Base-by-base conservation (phyloP, 2,888 invertebrate species). In the Dilophus febrilis region DNA sequence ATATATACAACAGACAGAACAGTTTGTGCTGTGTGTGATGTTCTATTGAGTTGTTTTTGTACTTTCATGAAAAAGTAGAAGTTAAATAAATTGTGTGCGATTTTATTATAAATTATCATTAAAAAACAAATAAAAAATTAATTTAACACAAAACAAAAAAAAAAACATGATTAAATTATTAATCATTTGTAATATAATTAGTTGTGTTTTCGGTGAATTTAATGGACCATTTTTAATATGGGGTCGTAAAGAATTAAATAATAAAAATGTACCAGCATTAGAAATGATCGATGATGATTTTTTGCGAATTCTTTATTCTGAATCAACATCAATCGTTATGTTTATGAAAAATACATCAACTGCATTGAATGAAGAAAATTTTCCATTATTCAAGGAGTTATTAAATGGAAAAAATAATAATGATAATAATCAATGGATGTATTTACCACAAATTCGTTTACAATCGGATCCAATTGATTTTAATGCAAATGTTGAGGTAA, bases 221-320 rank as follows among this genome's bases (percentile, higher is more conserved):
- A 71, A 68, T 54, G 73, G 73, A 0, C 73, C 73, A 0, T 73
- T 71, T 50, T 47, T 74, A 5, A 67, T 73, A 48, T 74, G 73
- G 57, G 73, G 73, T 1, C 69, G 68, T 4, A 64, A 66, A 35
- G 61, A 65, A 7, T 52, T 72, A 1, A 58, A 59, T 27, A 59
- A 59, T 31, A 64, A 67, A 43, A 64, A 64, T 42, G 53, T 68
- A 26, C 67, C 70, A 28, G 69, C 71, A 3, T 49, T 74, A 27
- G 63, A 64, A 43, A 66, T 64, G 38, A 51, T 70, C 32, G 66
- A 66, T 38, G 70, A 72, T 48, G 67, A 68, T 59, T 66, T 67
- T 41, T 54, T 73, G 51, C 66, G 67, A 58, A 64, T 63, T 50
- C 64, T 74, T n/a, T 73, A 70, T 46, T 64, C 64, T 28, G 67